Conservation (phyloP, 2,797 vertebrate genomes). For the Pangasius mekongensis region DNA sequence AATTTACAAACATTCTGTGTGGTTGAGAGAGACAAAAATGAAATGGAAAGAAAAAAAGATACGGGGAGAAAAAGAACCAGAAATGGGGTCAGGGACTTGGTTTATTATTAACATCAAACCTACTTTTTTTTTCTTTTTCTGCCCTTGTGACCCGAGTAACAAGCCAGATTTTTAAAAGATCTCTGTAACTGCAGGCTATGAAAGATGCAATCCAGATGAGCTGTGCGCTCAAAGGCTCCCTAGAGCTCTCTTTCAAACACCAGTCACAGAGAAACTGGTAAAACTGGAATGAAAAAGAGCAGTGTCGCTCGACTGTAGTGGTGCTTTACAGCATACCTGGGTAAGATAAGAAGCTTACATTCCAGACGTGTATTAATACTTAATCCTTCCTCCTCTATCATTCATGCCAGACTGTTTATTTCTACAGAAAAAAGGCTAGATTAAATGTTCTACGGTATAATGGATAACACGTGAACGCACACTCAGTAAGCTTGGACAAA, state of each 20-base stretch:
- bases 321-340: constrained; percentile 18
- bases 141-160: constrained; percentile 34
- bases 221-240: neutral
- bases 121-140: constrained; percentile 14
- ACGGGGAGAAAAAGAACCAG: neutral
- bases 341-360: constrained; percentile 30
- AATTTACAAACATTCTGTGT: constrained; percentile 4
- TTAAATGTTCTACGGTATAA: constrained; percentile 43
- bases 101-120: constrained; percentile 30
- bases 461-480: constrained; percentile 35
- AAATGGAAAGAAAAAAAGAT: neutral
- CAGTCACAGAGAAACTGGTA: constrained; percentile 5
- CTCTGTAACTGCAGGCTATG: constrained; percentile 21
- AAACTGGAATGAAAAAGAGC: constrained; percentile 11
- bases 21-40: neutral
- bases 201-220: constrained; percentile 42
- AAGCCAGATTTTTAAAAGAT: constrained; percentile 23
- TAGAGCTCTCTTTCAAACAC: constrained; percentile 11
- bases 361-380: constrained; percentile 13
- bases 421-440: constrained; percentile 41
- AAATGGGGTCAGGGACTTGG: constrained; percentile 19
- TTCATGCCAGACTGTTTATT: constrained; percentile 30
- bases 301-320: constrained; percentile 20
- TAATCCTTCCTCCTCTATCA: constrained; percentile 13
- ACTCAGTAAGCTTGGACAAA: constrained; percentile 37